These are phyloP conservation scores for Acleris holmiana DNA, from an alignment of 2,888 invertebrate genomes.

Conservation along the genomic window DNA sequence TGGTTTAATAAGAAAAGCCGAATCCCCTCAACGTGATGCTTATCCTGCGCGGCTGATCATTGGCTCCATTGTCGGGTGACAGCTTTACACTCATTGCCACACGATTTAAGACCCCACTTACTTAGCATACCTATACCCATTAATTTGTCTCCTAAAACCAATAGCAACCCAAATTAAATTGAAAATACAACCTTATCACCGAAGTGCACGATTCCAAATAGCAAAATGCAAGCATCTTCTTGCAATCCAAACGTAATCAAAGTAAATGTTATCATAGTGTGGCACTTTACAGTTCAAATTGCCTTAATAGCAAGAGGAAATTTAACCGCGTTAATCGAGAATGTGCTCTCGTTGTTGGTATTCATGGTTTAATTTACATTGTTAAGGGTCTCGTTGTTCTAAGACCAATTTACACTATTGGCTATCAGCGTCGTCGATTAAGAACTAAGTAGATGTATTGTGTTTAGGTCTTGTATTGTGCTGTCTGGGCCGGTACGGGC, in stretches of 20 bases:
- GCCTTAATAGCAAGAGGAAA: too few species aligned
- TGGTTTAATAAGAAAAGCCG: too few species aligned
- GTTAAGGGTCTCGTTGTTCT: constrained; percentile 3
- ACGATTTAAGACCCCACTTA: constrained; percentile 32
- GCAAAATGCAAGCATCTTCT: neutral
- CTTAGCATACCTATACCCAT: constrained; percentile 31
- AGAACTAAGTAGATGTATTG: constrained; percentile 40
- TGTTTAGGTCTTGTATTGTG: constrained; percentile 40
- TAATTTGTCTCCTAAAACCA: constrained; percentile 20
- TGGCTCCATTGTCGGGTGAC: constrained; percentile 22
- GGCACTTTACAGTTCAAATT: constrained; percentile 3
- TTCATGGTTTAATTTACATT: too few species aligned
- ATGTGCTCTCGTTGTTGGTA: neutral
- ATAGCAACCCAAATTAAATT: neutral
- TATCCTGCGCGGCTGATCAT: constrained; percentile 17
- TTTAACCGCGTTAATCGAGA: too few species aligned
- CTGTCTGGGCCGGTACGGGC: constrained; percentile 50
- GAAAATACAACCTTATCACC: neutral
- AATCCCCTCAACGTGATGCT: neutral
- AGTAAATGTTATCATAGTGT: neutral
- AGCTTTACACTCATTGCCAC: constrained; percentile 20
- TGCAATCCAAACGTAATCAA: neutral
- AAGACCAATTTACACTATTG: constrained; percentile 35
- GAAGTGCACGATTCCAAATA: neutral
- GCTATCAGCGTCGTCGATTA: constrained; percentile 61